Base-by-base conservation (phyloP, 2,797 vertebrate species). In the Podargus strigoides region DNA sequence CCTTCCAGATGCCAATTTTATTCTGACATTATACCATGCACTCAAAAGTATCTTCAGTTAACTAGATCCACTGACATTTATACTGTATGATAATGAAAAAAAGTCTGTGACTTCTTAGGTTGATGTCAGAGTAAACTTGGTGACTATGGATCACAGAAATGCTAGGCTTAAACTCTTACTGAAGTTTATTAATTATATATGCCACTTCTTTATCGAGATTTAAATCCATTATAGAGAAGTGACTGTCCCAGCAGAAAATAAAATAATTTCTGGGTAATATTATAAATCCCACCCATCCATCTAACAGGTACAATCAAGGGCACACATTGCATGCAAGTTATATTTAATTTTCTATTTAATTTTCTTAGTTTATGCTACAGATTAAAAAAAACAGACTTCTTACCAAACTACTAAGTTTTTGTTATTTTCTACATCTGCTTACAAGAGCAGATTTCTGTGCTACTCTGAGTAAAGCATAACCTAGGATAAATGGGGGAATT, bases 401-500 rank as follows among this genome's bases (percentile, higher is more conserved):
- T 53, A 22, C 9, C 13, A 78, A 67, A 64, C 32, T 52, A 12
- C 18, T 39, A 21, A 1, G 5, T 19, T 83, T 58, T 10, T 28
- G 22, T 47, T 83, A 46, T 53, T 62, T 93, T 69, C 47, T 49
- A 60, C 1, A 62, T 2, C 23, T 80, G 76, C 32, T 62, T 44
- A 41, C 8, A 52, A 37, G 10, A 53, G 22, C 7, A 73, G 15
- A 41, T 84, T 91, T 93, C 77, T 62, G 15, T 2, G 3, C 27
- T 28, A 49, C 3, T 1, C 14, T 78, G 17, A 0, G 0, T 62
- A 55, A 80, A 64, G 19, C 7, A 60, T 28, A 79, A 36, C 4
- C 7, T 24, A 7, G 21, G 26, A 85, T 52, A 81, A 87, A 58
- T 1, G 5, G 11, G 3, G 18, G 15, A 67, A 77, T 66, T 49